Base-by-base conservation (phyloP, 2,888 invertebrate species). In the Conomelus anceps region DNA sequence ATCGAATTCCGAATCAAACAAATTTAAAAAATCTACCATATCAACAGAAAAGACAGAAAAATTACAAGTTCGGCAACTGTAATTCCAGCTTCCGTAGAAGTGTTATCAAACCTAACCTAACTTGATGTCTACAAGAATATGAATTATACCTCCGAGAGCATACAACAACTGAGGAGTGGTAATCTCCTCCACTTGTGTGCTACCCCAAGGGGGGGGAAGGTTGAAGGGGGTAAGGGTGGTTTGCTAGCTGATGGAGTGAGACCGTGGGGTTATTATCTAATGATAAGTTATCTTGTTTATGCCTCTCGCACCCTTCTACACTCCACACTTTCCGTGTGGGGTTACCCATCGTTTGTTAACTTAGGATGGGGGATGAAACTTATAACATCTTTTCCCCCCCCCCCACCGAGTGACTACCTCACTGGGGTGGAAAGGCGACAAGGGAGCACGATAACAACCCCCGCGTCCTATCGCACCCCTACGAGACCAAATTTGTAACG, bases 381-480 rank as follows among this genome's bases (percentile, higher is more conserved):
- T 88, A 88, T 88, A 63, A 34, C 87, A 86, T 86, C 86, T 26
- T 87, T 41, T 22, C 88, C 24, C 86, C 22, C 88, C n/a, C 22
- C 41, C 41, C 20, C 86, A n/a, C 85, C 23, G 86, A 86, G 23
- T 23, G 85, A 23, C 85, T 1, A 22, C 29, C 87, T 87, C 34
- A n/a, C n/a, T n/a, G n/a, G n/a, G n/a, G n/a, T n/a, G n/a, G n/a
- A n/a, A 0, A 63, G 17, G 7, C n/a, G 20, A 6, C 7, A 34
- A n/a, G 63, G 63, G 63, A n/a, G 63, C n/a, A 63, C n/a, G 63
- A 63, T 63, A 63, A 63, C 63, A 63, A 63, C n/a, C 63, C 63
- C 63, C 63, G n/a, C 63, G n/a, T n/a, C n/a, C n/a, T n/a, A 41
- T 11, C 88, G 34, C 63, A n/a, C 63, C 63, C 63, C 63, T 63